Evolutionary conservation across 2,113 vertebrate genomes (phyloP), one percentile per base, ranked within the genome.

Genomic region (Melierax canorus): DNA sequence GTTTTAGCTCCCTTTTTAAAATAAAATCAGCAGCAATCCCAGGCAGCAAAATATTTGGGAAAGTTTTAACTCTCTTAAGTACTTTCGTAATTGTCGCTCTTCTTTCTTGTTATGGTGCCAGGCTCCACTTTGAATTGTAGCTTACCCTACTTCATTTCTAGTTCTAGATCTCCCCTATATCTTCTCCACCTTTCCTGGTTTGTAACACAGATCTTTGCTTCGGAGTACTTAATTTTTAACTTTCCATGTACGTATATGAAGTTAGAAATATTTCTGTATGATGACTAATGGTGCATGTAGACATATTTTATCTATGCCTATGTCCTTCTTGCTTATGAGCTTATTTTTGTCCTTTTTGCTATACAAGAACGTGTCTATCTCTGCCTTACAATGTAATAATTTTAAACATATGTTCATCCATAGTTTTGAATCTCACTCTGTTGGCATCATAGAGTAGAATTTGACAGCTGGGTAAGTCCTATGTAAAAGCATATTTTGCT

Each of bases 171-270:
- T 87, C 56, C 90, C 90, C 43, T 8, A 2, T 27, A 76, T 91
- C 80, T 92, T 96, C 85, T 94, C 34, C 3, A 2, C 92, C 55
- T 95, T 95, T 97, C 83, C 91, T 76, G 27, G 63, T 96, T 95
- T 96, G 43, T 72, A 75, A 72, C 43, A 58, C 34, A 39, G 16
- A 56, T 87, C 84, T 92, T 90, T 91, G 53, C 75, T 84, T 71
- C 78, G 36, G 30, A 88, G 12, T 50, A 69, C 43, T 85, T 88
- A 10, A 84, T 92, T 96, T 94, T 80, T 92, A 91, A 95, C 68
- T 94, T 92, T 18, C 55, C 15, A 16, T 90, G 50, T 92, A 79
- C 63, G 93, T 97, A 69, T 5, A 53, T 11, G 12, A 41, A 73
- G 34, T 71, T 94, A 96, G 41, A 78, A 91, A 67, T 82, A 88